Conservation (phyloP, 2,888 invertebrate genomes). For the Mythimna ferrago region DNA sequence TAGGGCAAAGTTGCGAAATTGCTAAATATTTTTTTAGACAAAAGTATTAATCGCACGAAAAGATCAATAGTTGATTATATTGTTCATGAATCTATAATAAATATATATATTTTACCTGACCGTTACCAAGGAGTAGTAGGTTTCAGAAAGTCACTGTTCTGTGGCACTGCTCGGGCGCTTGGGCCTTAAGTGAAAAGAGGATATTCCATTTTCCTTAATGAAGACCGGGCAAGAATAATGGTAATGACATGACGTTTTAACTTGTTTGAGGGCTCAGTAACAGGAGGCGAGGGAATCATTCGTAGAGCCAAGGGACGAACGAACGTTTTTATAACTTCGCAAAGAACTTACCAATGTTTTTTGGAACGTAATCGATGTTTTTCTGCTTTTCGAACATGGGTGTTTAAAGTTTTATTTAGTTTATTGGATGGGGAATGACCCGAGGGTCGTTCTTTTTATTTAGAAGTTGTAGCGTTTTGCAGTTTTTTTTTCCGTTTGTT, state of each 20-base stretch:
- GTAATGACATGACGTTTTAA: slow-evolving; percentile 62
- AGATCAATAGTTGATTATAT: too few species aligned
- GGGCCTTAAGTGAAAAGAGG: slow-evolving; percentile 37
- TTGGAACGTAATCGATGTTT: slow-evolving; percentile 39
- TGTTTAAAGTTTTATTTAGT: slow-evolving; percentile 40
- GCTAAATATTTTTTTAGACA: too few species aligned
- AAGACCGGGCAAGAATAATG: slow-evolving; percentile 64
- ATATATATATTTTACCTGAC: too few species aligned
- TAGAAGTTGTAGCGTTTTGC: slow-evolving; percentile 2
- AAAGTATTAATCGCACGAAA: too few species aligned
- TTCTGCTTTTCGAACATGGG: slow-evolving; percentile 6
- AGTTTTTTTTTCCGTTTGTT: not conserved
- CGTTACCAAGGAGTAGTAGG: too few species aligned
- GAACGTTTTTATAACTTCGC: slow-evolving; percentile 38
- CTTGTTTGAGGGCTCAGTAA: slow-evolving; percentile 47
- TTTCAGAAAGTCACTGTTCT: too few species aligned
- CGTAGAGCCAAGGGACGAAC: slow-evolving; percentile 9
- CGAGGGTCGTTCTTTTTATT: slow-evolving; percentile 8
- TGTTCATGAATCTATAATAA: too few species aligned
- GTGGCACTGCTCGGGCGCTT: too few species aligned
- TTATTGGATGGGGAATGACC: slow-evolving; percentile 6
- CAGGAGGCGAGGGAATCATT: slow-evolving; percentile 29
- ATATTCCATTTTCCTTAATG: slow-evolving; percentile 70
- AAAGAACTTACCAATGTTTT: slow-evolving; percentile 37
- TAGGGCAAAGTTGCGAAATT: too few species aligned